These are phyloP conservation scores for Ivindomyrus marchei DNA, from an alignment of 2,113 vertebrate genomes.

Conservation along the genomic window DNA sequence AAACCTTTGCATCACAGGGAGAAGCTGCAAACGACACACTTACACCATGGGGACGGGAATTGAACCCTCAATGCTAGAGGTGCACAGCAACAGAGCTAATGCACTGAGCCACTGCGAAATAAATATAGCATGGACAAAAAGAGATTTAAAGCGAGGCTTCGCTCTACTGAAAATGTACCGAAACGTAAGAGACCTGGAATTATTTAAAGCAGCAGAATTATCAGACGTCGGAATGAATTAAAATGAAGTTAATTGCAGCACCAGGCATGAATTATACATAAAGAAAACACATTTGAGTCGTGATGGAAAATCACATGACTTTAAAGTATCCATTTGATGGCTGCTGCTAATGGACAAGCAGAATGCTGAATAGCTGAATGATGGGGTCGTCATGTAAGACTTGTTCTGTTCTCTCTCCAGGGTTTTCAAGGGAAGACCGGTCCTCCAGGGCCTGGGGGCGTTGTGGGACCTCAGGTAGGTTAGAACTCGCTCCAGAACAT, in stretches of 20 bases:
- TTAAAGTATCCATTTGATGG: neutral
- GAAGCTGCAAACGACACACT: neutral
- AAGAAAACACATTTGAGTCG: neutral
- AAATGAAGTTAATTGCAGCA: neutral
- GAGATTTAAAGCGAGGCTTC: neutral
- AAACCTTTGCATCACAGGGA: neutral
- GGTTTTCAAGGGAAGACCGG: slow-evolving; percentile 99
- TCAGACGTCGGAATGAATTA: neutral
- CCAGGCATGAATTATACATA: neutral
- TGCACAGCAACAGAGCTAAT: neutral
- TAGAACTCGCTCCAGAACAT: neutral
- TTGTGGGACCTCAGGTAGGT: slow-evolving; percentile 90
- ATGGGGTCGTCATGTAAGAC: neutral
- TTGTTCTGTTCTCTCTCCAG: slow-evolving; percentile 54
- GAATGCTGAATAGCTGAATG: neutral
- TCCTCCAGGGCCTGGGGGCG: slow-evolving; percentile 91
- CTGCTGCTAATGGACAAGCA: no score
- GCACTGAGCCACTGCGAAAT: neutral
- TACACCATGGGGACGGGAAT: neutral
- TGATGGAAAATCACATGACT: neutral
- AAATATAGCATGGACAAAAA: neutral
- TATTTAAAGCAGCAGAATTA: neutral
- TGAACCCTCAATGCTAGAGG: neutral
- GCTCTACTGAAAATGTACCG: neutral
- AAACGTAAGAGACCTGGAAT: neutral